Base-by-base conservation (phyloP, 2,888 invertebrate species). In the Rhagonycha fulva region DNA sequence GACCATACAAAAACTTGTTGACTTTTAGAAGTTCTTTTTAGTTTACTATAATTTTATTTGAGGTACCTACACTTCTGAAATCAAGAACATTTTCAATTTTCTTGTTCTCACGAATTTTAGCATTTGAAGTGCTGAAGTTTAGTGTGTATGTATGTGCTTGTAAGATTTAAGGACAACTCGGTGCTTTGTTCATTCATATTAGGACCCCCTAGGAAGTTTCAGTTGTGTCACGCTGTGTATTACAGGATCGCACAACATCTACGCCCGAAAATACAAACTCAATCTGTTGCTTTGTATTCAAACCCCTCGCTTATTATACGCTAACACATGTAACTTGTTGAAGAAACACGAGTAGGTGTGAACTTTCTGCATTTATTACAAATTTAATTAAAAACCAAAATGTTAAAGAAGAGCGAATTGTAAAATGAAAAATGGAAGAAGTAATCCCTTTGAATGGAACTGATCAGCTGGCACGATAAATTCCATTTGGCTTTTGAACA, bases 191-290 rank as follows among this genome's bases (percentile, higher is more conserved):
- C 47, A 47, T 47, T 47, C 47, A 47, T 47, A 47, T 47, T n/a
- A 9, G 47, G 71, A 71, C 47, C 71, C 71, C 71, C 71, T 32
- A 32, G 12, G 63, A 10, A 19, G 14, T 26, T 66, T 47, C 47
- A 71, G 63, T 66, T 32, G 63, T 30, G 19, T 63, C 71, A 71
- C 66, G 71, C 71, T 71, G 71, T 23, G 71, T 66, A 66, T 71
- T 63, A 66, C 63, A 71, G 32, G 66, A 71, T 71, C 71, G 24
- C 70, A 30, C 70, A 66, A 63, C 47, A 71, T 71, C 71, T 32
- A 71, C 71, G 30, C 71, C 71, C 66, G 71, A 71, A 71, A 63
- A 71, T 60, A 66, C 63, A 71, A 71, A 62, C 66, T 23, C 63
- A 71, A 71, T 30, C 66, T 23, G 28, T 14, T 68, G 14, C 71